phyloP scores from a whole-genome alignment of 2,113 vertebrate species.

The Onychostruthus taczanowskii region DNA sequence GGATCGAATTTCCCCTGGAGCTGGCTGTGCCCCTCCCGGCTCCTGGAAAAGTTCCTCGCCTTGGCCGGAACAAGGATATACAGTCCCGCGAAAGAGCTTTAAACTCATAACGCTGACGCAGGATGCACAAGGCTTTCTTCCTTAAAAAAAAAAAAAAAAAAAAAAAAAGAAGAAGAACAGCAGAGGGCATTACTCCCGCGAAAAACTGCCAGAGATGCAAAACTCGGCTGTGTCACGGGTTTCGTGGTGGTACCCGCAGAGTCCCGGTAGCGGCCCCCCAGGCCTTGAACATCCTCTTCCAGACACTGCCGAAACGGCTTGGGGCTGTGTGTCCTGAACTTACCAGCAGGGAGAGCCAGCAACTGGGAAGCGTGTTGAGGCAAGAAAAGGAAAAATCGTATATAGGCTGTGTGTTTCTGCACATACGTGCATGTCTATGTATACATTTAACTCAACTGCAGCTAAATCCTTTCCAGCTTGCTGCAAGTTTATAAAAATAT shows the following conservation, averaged over 20 bases:
- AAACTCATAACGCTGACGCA: accelerated
- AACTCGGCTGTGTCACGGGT: background rate
- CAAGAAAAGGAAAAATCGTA: background rate
- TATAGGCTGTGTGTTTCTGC: background rate
- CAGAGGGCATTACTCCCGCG: background rate
- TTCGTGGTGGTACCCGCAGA: background rate
- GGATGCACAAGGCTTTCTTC: accelerated
- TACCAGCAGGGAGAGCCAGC: background rate
- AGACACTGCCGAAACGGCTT: background rate
- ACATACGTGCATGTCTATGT: accelerated
- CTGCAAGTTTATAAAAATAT: background rate
- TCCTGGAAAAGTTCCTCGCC: background rate
- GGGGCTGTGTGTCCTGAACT: background rate
- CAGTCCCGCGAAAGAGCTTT: background rate
- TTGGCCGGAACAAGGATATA: background rate
- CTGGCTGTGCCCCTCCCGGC: background rate
- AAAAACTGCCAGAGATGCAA: background rate
- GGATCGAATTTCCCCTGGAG: background rate
- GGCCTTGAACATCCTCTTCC: accelerated
- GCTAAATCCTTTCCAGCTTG: background rate
- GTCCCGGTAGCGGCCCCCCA: accelerated
- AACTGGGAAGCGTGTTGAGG: background rate
- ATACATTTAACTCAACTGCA: background rate
- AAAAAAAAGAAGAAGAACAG: background rate
- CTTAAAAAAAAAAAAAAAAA: background rate